A percentile compares a stretch with the other conserved stretches of the same genome.
phyloP scores from a whole-genome alignment of 2,113 vertebrate genomes.

The Illadopsis cleaveri region DNA sequence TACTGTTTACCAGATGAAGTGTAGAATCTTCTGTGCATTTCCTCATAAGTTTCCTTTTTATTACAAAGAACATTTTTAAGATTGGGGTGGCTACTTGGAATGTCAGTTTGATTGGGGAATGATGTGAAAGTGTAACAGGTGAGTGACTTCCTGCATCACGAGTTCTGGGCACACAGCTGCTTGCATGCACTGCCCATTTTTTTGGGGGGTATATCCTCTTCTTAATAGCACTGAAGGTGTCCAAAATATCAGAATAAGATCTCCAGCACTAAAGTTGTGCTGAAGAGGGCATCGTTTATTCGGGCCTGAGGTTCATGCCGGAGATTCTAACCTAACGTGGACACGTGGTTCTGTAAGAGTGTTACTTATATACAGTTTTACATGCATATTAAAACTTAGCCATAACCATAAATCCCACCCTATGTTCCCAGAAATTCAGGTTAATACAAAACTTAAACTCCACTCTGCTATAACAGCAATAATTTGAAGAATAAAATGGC shows the following conservation, averaged over 20 bases:
- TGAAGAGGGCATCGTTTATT: not conserved
- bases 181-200: not conserved
- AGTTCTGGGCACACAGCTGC: not conserved
- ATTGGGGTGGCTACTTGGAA: not conserved
- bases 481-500: not conserved
- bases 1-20: not conserved
- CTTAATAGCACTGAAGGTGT: not conserved
- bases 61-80: not conserved
- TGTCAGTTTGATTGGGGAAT: not conserved
- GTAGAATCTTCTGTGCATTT: not conserved
- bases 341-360: rapidly evolving
- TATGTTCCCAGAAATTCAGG: not conserved
- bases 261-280: not conserved
- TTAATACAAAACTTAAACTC: not conserved
- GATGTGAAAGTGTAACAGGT: not conserved
- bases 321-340: not conserved
- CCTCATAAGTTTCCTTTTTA: not conserved
- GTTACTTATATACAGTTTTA: not conserved
- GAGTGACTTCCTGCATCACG: not conserved
- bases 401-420: not conserved
- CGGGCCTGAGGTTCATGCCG: not conserved
- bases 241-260: not conserved
- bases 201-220: not conserved
- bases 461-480: not conserved
- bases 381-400: not conserved